Evolutionary conservation across 1,140 invertebrate genomes (phyloP).

Genomic region (Conus betulinus): DNA sequence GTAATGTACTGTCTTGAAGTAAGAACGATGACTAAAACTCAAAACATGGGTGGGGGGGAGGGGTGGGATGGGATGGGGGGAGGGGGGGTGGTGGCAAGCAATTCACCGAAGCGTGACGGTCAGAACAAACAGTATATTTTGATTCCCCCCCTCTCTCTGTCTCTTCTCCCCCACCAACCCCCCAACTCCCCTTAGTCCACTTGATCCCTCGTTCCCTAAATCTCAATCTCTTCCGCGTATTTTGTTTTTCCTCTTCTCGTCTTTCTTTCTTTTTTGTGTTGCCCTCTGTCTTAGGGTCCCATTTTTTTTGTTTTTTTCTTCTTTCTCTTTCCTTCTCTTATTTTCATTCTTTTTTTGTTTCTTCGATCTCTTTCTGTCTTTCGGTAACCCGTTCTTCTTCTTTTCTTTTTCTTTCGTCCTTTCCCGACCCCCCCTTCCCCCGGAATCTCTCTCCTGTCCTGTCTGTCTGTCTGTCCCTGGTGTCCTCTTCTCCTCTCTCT

Average conservation of each 20-base stretch:
- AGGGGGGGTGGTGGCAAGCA: no score
- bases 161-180: background rate
- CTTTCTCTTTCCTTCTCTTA: background rate
- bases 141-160: background rate
- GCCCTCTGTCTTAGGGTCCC: background rate
- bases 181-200: background rate
- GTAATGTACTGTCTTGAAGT: no score
- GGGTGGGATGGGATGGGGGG: no score
- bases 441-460: no score
- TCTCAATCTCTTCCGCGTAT: background rate
- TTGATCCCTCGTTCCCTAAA: background rate
- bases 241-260: background rate
- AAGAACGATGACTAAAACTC: no score
- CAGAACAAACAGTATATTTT: background rate
- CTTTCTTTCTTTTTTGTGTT: background rate
- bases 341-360: background rate
- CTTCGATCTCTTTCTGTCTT: background rate
- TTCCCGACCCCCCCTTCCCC: no score
- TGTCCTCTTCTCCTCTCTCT: no score
- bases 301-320: background rate
- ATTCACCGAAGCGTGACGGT: no score
- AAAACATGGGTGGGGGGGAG: no score
- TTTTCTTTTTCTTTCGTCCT: no score
- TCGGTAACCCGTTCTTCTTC: no score
- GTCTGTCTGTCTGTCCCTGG: no score